Percentiles rank a stretch among this genome's conserved stretches.
phyloP scores from a whole-genome alignment of 2,113 vertebrate species.

The Columbina picui region DNA sequence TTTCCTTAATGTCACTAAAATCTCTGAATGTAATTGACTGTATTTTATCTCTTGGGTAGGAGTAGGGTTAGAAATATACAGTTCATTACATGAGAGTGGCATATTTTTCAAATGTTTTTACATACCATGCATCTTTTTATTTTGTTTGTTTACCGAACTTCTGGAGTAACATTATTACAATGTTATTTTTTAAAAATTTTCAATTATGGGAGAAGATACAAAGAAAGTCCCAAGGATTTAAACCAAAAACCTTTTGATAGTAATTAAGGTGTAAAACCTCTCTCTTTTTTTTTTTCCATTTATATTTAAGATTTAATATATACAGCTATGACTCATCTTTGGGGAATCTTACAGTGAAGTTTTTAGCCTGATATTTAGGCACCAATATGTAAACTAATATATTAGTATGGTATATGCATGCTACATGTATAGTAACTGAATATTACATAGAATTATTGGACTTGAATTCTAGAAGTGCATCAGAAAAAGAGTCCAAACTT shows the following conservation, averaged over 20 bases:
- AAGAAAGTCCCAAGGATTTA: neutral
- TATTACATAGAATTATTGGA: neutral
- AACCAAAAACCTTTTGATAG: neutral
- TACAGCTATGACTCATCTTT: neutral
- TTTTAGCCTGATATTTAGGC: neutral
- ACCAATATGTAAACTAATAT: neutral
- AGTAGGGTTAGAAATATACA: neutral
- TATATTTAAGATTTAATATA: neutral
- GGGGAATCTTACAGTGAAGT: neutral
- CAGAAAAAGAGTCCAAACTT: rapidly evolving
- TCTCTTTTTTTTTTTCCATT: neutral
- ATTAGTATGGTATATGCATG: neutral
- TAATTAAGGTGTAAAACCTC: neutral
- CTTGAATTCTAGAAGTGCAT: neutral
- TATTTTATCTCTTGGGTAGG: neutral
- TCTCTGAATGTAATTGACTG: neutral
- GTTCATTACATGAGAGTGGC: neutral
- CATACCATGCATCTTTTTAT: rapidly evolving
- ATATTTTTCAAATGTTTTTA: neutral
- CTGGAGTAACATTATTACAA: neutral
- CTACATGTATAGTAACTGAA: neutral
- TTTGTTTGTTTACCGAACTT: neutral
- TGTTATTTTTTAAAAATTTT: neutral
- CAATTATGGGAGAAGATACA: neutral
- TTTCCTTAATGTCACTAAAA: neutral